Evolutionary conservation across 1,140 invertebrate genomes (phyloP).

Genomic region (Daktulosphaira vitifoliae): DNA sequence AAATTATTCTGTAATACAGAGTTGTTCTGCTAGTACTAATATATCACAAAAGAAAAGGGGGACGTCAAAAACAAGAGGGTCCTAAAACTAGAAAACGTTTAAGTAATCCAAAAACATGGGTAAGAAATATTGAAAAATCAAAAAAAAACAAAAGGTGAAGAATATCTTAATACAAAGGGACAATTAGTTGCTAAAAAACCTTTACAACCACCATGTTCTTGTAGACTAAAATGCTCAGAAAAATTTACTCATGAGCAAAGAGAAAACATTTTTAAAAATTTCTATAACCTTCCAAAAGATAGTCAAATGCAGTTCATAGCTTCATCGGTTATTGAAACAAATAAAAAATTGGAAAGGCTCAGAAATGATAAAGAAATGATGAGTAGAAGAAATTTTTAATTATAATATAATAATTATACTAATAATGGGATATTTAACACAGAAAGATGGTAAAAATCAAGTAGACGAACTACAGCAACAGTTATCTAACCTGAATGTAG

Average conservation of each 20-base stretch:
- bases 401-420: too few species aligned
- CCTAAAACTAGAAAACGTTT: slow-evolving; percentile 8
- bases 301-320: neutral
- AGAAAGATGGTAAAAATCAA: too few species aligned
- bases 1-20: too few species aligned
- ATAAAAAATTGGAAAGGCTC: neutral
- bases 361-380: neutral
- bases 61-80: neutral
- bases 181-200: slow-evolving; percentile 4
- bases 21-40: too few species aligned
- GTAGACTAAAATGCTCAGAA: slow-evolving; percentile 22
- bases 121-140: slow-evolving; percentile 16
- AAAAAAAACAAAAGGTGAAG: slow-evolving; percentile 6
- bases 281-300: slow-evolving; percentile 1
- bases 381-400: neutral
- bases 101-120: neutral
- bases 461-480: too few species aligned
- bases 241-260: slow-evolving; percentile 3
- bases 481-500: too few species aligned
- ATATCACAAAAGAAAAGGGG: neutral
- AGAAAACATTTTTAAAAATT: slow-evolving; percentile 9
- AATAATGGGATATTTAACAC: too few species aligned
- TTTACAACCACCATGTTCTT: neutral
- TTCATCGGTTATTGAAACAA: too few species aligned
- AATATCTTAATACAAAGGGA: slow-evolving; percentile 15